Percentiles rank a stretch among this genome's conserved stretches.
Evolutionary conservation across 2,888 invertebrate genomes (phyloP).

Genomic region (Ophion ellenae): DNA sequence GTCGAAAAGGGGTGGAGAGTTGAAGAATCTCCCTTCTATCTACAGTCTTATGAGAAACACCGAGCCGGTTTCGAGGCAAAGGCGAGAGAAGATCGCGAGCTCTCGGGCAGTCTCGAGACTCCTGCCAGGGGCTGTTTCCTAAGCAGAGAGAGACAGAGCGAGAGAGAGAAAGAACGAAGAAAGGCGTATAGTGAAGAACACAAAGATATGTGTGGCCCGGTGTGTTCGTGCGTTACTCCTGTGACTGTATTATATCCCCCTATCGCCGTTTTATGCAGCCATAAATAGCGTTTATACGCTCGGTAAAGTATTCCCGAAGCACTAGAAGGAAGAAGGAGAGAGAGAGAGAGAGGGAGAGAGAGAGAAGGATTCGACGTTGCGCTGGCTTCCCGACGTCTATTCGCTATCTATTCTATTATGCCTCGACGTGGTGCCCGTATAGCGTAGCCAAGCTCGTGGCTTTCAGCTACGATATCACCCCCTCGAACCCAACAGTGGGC

Average conservation of each 20-base stretch:
- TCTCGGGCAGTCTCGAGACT: constrained; percentile 37
- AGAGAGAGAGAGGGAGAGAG: neutral
- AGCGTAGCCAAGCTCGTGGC: constrained; percentile 69
- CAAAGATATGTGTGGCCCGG: constrained; percentile 48
- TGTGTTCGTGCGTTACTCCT: constrained; percentile 69
- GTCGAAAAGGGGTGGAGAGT: constrained; percentile 50
- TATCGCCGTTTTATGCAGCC: constrained; percentile 81
- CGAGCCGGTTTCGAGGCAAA: constrained; percentile 52
- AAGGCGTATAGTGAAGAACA: neutral
- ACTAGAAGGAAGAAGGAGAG: constrained; percentile 70
- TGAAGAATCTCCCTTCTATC: constrained; percentile 33
- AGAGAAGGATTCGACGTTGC: constrained; percentile 63
- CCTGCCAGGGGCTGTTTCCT: constrained; percentile 56
- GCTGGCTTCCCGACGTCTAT: constrained; percentile 76
- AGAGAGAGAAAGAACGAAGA: neutral
- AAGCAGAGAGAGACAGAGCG: constrained; percentile 66
- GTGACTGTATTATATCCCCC: constrained; percentile 79
- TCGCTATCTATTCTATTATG: constrained; percentile 81
- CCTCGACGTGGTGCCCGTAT: constrained; percentile 74
- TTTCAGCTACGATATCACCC: constrained; percentile 56
- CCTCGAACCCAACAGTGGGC: constrained; percentile 60
- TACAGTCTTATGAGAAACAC: constrained; percentile 12
- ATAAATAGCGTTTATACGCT: constrained; percentile 82
- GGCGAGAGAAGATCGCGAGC: constrained; percentile 55
- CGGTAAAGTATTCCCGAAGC: constrained; percentile 79